Conservation (phyloP, 2,113 vertebrate species). For the Sorex araneus region DNA sequence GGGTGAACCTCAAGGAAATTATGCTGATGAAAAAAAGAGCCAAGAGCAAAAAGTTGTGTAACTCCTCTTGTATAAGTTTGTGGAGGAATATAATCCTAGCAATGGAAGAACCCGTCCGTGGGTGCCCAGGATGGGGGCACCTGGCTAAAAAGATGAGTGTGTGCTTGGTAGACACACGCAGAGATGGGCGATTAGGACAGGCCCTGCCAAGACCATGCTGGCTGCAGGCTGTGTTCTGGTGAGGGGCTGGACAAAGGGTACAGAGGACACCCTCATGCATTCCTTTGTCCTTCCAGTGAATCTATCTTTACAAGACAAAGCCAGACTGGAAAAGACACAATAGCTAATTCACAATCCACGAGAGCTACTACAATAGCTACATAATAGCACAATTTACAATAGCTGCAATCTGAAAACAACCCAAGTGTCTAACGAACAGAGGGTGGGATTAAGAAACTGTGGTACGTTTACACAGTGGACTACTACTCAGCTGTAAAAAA, state of each 20-base stretch:
- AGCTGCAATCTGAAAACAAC: too few relatives aligned
- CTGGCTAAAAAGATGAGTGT: background rate
- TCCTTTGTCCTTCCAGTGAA: background rate
- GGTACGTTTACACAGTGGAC: too few relatives aligned
- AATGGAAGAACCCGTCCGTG: background rate
- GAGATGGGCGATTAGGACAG: background rate
- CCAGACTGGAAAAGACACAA: too few relatives aligned
- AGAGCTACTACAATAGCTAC: too few relatives aligned
- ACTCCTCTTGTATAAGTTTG: background rate
- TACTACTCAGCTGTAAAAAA: too few relatives aligned
- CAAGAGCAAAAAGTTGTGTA: background rate
- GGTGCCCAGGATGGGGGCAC: accelerated
- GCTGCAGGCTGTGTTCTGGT: background rate
- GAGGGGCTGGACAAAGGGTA: background rate
- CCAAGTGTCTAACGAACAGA: too few relatives aligned
- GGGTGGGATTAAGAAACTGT: too few relatives aligned
- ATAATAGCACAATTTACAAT: too few relatives aligned
- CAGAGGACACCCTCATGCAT: background rate
- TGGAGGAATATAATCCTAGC: background rate
- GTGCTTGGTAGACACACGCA: background rate
- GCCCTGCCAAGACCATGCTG: background rate
- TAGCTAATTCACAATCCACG: too few relatives aligned
- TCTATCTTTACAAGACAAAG: background rate
- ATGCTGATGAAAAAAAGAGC: background rate
- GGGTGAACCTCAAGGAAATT: constrained; percentile 15